A percentile compares a stretch with the other conserved stretches of the same genome.
Evolutionary conservation across 2,113 vertebrate genomes (phyloP).

Genomic region (Ptyas mucosa): DNA sequence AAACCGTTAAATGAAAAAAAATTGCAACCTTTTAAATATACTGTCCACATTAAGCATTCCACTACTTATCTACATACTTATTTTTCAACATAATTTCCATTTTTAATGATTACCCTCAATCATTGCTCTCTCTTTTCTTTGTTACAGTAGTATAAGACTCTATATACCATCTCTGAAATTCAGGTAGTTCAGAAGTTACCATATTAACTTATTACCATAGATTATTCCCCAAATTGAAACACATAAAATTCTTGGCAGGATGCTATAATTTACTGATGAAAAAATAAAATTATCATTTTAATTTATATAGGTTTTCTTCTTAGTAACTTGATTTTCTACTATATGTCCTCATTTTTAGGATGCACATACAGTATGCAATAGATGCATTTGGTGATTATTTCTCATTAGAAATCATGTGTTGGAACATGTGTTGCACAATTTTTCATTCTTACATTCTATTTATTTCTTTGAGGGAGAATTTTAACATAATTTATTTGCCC

Average conservation of each 20-base stretch:
- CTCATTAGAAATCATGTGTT: not conserved
- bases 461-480: not conserved
- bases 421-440: not conserved
- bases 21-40: not conserved
- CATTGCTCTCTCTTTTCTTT: conserved; percentile 25
- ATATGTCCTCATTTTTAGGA: not conserved
- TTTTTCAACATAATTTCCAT: conserved; percentile 33
- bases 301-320: not conserved
- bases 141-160: conserved; percentile 10
- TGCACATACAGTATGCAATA: not conserved
- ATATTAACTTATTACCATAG: conserved; percentile 15
- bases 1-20: too few species aligned
- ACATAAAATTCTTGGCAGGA: not conserved
- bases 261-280: not conserved
- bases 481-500: not conserved
- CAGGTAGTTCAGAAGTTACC: conserved; percentile 28
- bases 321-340: not conserved
- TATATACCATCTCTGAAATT: conserved; percentile 2
- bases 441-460: not conserved
- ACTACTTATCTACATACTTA: conserved; percentile 10
- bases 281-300: not conserved
- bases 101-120: conserved; percentile 36
- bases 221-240: conserved; percentile 18
- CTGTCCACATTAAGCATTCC: conserved; percentile 19
- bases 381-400: not conserved